Base-by-base conservation (phyloP, 1,140 invertebrate species). In the Cardiocondyla obscurior region DNA sequence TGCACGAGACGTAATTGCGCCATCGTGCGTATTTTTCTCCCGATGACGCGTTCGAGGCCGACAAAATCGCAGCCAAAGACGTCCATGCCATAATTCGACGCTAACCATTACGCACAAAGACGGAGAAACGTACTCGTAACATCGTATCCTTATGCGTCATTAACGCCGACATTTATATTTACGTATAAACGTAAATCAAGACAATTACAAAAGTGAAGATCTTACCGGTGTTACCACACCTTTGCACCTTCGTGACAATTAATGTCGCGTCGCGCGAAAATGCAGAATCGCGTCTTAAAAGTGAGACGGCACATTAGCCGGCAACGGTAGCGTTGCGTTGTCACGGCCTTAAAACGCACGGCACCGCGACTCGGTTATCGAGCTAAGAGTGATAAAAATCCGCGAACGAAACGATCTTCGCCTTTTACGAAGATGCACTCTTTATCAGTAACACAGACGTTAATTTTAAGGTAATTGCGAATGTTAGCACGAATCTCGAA, bases 141-240 rank as follows among this genome's bases (percentile, higher is more conserved):
- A 19, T 49, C 22, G 12, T 12, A 25, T 73, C 28, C 16, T 57
- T 42, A 58, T 22, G 65, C 28, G 4, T 22, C 30, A 5, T 4
- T n/a, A 39, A 25, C 33, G 16, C 8, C n/a, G 57, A 76, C 55
- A 33, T 74, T 74, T 74, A 62, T 25, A 76, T 14, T 49, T 7
- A 16, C n/a, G 4, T 16, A 60, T 57, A 58, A 73, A 58, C 16
- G 19, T 62, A 30, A 74, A 62, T 74, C 55, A 22, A 22, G 42
- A 46, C 39, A 30, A 16, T 28, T 44, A 14, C 39, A 30, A 64
- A 46, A 74, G 28, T 46, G 12, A 12, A 33, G 28, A 46, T 46
- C 28, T 46, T n/a, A 62, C 14, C 16, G 10, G 5, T 25, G 25
- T 30, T 49, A 33, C 28, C 14, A 25, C 39, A 25, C 39, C 28